Base-by-base conservation (phyloP, 2,797 vertebrate genomes). In the Oryzias sinensis region DNA sequence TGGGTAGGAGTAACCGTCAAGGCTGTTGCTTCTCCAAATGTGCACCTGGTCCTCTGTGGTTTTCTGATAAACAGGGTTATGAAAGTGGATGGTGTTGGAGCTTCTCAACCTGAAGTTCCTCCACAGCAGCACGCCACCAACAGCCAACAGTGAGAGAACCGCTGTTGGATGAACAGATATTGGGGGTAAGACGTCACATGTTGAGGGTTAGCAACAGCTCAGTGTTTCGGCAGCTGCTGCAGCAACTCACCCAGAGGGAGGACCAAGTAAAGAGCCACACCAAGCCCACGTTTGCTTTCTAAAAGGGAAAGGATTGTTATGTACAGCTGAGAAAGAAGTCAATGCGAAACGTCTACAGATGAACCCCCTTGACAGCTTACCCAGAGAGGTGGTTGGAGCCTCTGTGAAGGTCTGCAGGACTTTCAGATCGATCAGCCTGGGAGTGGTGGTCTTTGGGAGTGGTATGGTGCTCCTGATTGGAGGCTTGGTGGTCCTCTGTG, bases 41-140 rank as follows among this genome's bases (percentile, higher is more conserved):
- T 93, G 94, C 42, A 96, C 87, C 60, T 95, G 93, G 9, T 97
- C 95, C 59, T 93, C 93, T 0, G 95, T 96, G 66, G 95, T 96
- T 76, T 97, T 97, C 87, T 96, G 95, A 82, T 97, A 97, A 33
- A 97, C 94, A 0, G 95, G 95, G 72, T 97, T 97, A 80, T 95
- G 93, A 14, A 97, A 97, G 88, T 95, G 93, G 65, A 97, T 96
- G 7, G 92, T 97, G 82, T 95, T 95, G 71, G 91, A 92, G 77
- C 88, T 95, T 70, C 88, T 94, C 47, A 91, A 79, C 20, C 86
- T 87, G 92, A 94, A 96, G 79, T 92, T 93, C 83, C 89, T 94
- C 95, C 95, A 96, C 1, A 96, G 49, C 16, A 95, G 73, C 53
- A 92, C 22, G 5, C 68, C 86, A 2, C 83, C 93, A 0, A 89